Evolutionary conservation across 1,140 invertebrate species (phyloP), one percentile per base, ranked within the genome.

Genomic region (Odontomachus brunneus): DNA sequence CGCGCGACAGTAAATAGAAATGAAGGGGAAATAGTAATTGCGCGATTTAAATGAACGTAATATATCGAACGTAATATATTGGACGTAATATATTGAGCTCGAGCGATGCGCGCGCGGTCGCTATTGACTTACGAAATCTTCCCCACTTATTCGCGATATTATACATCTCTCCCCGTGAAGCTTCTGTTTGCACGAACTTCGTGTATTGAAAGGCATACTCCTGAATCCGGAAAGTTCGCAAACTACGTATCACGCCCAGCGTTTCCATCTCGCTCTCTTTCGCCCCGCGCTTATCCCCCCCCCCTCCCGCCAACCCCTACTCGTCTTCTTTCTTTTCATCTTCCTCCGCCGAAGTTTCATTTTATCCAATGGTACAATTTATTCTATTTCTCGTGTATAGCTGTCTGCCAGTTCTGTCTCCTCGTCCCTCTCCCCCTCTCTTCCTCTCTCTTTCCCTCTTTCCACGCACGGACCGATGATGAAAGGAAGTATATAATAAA

Each of bases 61-160:
- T 87, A 86, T 87, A 89, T 89, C 85, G 87, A 89, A 84, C 63
- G 82, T 63, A 63, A 86, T 87, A n/a, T n/a, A 89, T 89, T 84
- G 87, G 87, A 84, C 63, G 82, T n/a, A n/a, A n/a, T n/a, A 5
- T 11, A 7, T 3, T 44, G 29, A 76, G 57, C 73, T 82, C 82
- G n/a, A n/a, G n/a, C n/a, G 66, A 49, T 1, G n/a, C 29, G 29
- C 29, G 29, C 29, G 29, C 29, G n/a, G n/a, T n/a, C 59, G 51
- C 72, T 91, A 91, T 92, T 90, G 91, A 92, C 91, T 92, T 90
- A 90, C 92, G 87, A 91, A 93, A 91, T 92, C 92, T 91, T 84
- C 89, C 90, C 92, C 89, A 92, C 92, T 93, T 92, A 92, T 92
- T 91, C 82, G 74, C 85, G 90, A 91, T 90, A 90, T 91, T 93